Conservation (phyloP, 2,113 vertebrate species). For the Polyodon spathula region DNA sequence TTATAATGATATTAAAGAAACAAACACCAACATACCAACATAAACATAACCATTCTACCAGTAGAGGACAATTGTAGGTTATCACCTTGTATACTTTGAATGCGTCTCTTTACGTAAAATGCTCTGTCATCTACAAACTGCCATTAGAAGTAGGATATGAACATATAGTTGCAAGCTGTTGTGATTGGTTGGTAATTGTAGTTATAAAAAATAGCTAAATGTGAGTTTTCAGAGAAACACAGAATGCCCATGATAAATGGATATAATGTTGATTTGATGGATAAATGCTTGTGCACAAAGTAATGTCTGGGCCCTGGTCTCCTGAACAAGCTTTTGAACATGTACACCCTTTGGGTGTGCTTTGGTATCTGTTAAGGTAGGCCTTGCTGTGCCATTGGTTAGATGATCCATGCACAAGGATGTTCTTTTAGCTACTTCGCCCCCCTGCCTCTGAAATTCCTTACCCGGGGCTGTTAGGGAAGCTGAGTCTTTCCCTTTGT, state of each 20-base stretch:
- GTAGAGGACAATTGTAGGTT: background rate
- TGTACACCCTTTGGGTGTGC: slow-evolving; percentile 14
- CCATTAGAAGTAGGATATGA: no score
- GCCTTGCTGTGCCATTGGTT: slow-evolving; percentile 3
- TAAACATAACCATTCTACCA: background rate
- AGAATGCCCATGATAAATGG: no score
- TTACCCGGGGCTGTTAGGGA: slow-evolving; percentile 7
- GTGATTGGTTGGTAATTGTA: no score
- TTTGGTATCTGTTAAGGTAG: background rate
- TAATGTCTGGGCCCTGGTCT: background rate
- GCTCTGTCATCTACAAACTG: no score
- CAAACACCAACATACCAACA: background rate
- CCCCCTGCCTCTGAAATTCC: slow-evolving; percentile 10
- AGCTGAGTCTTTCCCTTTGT: slow-evolving; percentile 20
- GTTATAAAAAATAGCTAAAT: background rate
- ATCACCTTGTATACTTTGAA: background rate
- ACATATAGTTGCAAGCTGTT: background rate
- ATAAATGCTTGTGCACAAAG: background rate
- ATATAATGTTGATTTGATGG: slow-evolving; percentile 3
- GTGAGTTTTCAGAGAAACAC: no score
- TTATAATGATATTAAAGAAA: background rate
- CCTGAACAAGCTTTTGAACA: slow-evolving; percentile 7
- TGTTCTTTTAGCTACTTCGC: background rate
- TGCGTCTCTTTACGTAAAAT: no score
- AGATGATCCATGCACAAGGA: background rate